Base-by-base conservation (phyloP, 1,140 invertebrate species). In the Colletes gigas region DNA sequence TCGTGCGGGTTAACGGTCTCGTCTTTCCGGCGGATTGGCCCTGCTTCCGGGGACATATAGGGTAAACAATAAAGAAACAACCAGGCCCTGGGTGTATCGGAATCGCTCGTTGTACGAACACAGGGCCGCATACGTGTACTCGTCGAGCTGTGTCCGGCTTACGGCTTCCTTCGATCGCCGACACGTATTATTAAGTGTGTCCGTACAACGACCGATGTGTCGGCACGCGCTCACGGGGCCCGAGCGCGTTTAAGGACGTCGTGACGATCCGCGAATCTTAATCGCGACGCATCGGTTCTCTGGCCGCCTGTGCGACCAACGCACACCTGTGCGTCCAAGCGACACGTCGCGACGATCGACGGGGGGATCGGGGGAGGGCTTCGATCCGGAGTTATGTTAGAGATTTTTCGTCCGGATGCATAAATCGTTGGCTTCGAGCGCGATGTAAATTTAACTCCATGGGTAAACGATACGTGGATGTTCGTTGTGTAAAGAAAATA, bases 31-130 rank as follows among this genome's bases (percentile, higher is more conserved):
- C 90, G 92, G 91, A 93, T 93, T 92, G 91, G 92, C 92, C 92
- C 90, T 91, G 91, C 93, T 93, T 93, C 93, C 93, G 93, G 93
- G 88, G 93, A 93, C 93, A 93, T 93, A 93, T 93, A 93, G 92
- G 93, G 93, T 93, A 92, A 90, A 92, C 91, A 92, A 92, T 92
- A 88, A 30, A 89, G 88, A 89, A 91, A 90, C 85, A 65, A 89
- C 78, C 85, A 30, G 68, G 83, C 76, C 82, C 59, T 52, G 72
- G 65, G 65, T 77, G 72, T 68, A 72, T 55, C 75, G 44, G 21
- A 17, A 15, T 19, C 41, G 30, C 47, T 50, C 47, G 30, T 78
- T 84, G 74, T 78, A 78, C 78, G 69, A 67, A 70, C 66, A 60
- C 55, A 41, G 77, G 30, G 12, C 67, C 71, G 70, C 74, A 78